These are phyloP conservation scores for Acleris holmiana DNA, from an alignment of 2,888 invertebrate species.

Conservation along the genomic window DNA sequence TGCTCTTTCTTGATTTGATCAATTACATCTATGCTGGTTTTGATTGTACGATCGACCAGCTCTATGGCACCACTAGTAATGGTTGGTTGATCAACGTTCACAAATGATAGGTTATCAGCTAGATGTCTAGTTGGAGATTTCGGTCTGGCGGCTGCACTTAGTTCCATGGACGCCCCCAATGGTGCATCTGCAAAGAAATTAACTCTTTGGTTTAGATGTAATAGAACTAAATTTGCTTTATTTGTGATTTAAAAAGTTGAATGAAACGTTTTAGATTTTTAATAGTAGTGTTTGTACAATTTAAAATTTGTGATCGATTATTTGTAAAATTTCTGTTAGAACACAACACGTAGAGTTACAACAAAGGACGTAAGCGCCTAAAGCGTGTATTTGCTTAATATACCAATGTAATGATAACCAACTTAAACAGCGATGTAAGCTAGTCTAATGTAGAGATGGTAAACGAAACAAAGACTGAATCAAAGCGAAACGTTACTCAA, in stretches of 20 bases:
- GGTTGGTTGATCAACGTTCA: slow-evolving; percentile 81
- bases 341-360: slow-evolving; percentile 28
- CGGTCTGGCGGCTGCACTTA: slow-evolving; percentile 69
- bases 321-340: slow-evolving; percentile 4
- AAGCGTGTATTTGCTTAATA: slow-evolving; percentile 52
- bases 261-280: background rate
- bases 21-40: slow-evolving; percentile 73
- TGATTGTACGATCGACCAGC: slow-evolving; percentile 78
- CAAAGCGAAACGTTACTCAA: slow-evolving; percentile 84
- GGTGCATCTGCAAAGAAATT: slow-evolving; percentile 71
- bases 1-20: slow-evolving; percentile 76
- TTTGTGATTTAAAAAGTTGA: background rate
- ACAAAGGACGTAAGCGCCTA: slow-evolving; percentile 52
- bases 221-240: background rate
- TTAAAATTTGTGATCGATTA: background rate
- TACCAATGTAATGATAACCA: slow-evolving; percentile 46
- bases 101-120: slow-evolving; percentile 74
- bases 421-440: slow-evolving; percentile 61
- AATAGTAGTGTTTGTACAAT: slow-evolving; percentile 26
- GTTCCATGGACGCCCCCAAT: slow-evolving; percentile 67
- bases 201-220: slow-evolving; percentile 1
- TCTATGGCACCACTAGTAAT: slow-evolving; percentile 82
- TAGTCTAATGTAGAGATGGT: slow-evolving; percentile 58
- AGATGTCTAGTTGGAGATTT: slow-evolving; percentile 79
- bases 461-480: slow-evolving; percentile 69